Percentiles rank a stretch among this genome's conserved stretches.
Evolutionary conservation across 2,113 vertebrate genomes (phyloP).

Genomic region (Crotophaga sulcirostris): DNA sequence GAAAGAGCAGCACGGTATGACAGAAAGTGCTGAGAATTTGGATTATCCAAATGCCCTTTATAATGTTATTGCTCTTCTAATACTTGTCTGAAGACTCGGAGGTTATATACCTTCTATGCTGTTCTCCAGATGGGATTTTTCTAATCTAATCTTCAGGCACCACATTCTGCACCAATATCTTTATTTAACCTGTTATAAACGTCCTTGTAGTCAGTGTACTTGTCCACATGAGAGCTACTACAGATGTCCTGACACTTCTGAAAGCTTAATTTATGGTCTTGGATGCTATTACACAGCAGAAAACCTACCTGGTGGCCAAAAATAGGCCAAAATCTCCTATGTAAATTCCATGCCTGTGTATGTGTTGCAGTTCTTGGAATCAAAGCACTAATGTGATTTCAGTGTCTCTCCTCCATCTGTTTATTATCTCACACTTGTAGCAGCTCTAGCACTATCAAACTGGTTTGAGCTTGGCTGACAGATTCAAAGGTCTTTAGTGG

Average conservation of each 20-base stretch:
- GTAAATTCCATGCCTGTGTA: neutral
- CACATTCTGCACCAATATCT: neutral
- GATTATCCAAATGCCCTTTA: neutral
- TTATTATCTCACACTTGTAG: neutral
- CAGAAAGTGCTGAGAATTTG: neutral
- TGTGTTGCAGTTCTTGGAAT: neutral
- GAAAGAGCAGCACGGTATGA: neutral
- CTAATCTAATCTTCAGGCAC: neutral
- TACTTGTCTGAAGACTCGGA: neutral
- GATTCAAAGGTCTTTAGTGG: neutral
- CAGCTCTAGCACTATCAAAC: neutral
- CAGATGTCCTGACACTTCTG: neutral
- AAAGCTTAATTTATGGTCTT: neutral
- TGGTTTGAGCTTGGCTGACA: neutral
- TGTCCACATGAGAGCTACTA: neutral
- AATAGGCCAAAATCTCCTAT: neutral
- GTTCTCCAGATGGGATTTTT: neutral
- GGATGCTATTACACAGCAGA: neutral
- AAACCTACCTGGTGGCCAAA: neutral
- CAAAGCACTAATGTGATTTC: neutral
- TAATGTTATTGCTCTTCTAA: neutral
- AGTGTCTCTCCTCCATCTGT: neutral
- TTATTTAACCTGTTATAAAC: neutral
- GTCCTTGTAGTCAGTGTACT: neutral
- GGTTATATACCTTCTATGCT: neutral